Evolutionary conservation across 2,113 vertebrate species (phyloP).

Genomic region (Hystrix brachyura): DNA sequence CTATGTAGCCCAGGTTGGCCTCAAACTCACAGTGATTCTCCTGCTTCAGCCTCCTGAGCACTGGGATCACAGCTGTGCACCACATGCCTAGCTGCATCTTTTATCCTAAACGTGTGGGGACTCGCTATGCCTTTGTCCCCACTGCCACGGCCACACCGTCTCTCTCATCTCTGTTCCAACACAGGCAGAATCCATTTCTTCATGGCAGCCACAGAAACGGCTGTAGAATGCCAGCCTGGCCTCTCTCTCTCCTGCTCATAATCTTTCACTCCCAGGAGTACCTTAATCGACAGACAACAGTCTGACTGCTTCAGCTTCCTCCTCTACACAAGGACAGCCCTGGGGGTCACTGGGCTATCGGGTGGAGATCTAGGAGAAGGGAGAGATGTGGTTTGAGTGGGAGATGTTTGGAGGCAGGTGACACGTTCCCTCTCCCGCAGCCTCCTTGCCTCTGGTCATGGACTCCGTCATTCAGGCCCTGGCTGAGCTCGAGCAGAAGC

Average conservation of each 20-base stretch:
- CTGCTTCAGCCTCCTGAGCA: neutral
- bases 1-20: neutral
- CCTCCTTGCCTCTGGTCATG: conserved; percentile 85
- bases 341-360: neutral
- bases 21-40: neutral
- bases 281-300: neutral
- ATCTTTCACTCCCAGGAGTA: neutral
- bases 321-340: neutral
- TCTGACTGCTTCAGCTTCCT: conserved; percentile 6
- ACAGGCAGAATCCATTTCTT: neutral
- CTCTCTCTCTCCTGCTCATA: neutral
- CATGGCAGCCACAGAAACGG: neutral
- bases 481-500: conserved; percentile 85
- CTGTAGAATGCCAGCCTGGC: neutral
- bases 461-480: conserved; percentile 87
- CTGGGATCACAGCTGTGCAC: neutral
- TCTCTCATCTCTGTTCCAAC: neutral
- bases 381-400: neutral
- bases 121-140: neutral
- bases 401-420: neutral
- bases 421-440: conserved; percentile 74
- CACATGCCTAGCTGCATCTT: neutral
- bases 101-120: neutral
- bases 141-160: neutral
- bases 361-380: neutral